Base-by-base conservation (phyloP, 2,113 vertebrate species). In the Spizaetus ornatus region DNA sequence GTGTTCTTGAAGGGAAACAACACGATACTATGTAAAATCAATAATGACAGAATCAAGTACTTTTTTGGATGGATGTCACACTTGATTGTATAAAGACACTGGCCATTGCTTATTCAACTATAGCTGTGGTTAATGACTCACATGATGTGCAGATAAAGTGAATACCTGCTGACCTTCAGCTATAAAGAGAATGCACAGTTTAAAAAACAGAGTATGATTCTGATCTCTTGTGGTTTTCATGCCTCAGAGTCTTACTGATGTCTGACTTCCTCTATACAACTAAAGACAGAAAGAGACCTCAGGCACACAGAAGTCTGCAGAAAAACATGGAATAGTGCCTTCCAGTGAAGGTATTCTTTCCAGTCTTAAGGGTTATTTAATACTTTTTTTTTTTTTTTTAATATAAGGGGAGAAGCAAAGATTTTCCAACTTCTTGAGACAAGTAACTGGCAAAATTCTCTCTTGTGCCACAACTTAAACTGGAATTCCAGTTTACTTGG, bases 1-100 rank as follows among this genome's bases (percentile, higher is more conserved):
- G 81, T 80, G 65, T 69, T 92, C 82, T 96, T 96, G 56, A 97
- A 94, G n/a, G 50, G 77, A 96, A 66, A 88, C 7, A 5, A 56
- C 59, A 16, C 63, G 47, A 92, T 82, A 89, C 22, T 65, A 71
- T 55, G 20, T 14, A 61, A 73, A 95, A 82, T 94, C 93, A 83
- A 16, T 81, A 43, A 87, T 67, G 71, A 69, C n/a, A 92, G 36
- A 90, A 88, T 95, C 67, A 93, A 94, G 66, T 62, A 40, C 79
- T 81, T 29, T 81, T 89, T 58, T 88, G 43, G 61, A 32, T 38
- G 45, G 47, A 82, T 77, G 53, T 48, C 62, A 77, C 67, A 23
- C 17, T 91, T 84, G 62, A 73, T 45, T 91, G 29, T 70, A 58
- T 82, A 77, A 97, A 71, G 50, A 76, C 32, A 59, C 25, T 92